Percentiles rank a stretch among this genome's conserved stretches.
phyloP scores from a whole-genome alignment of 1,140 invertebrate species.

The Conus ventricosus region DNA sequence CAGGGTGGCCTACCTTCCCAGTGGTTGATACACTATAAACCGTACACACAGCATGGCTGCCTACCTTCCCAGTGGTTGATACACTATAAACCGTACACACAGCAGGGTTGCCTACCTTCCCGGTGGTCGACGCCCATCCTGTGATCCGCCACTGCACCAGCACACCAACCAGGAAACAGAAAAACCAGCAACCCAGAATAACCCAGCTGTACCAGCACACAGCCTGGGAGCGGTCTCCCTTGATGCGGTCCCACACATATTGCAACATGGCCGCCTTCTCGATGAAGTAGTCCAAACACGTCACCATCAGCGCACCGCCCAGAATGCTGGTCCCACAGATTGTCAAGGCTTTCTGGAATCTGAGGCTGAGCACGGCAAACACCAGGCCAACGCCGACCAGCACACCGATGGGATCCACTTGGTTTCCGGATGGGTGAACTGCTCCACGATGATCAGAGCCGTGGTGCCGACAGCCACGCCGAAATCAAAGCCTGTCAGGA shows the following conservation, averaged over 20 bases:
- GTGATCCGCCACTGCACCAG: conserved; percentile 83
- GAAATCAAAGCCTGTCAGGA: conserved; percentile 88
- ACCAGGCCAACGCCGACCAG: conserved; percentile 82
- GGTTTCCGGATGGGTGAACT: conserved; percentile 71
- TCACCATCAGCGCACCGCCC: conserved; percentile 84
- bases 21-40: too few relatives aligned
- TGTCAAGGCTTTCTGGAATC: conserved; percentile 84
- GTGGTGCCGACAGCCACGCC: conserved; percentile 81
- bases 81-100: too few relatives aligned
- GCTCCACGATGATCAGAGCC: conserved; percentile 71
- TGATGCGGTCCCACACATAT: conserved; percentile 81
- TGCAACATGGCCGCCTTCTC: conserved; percentile 83
- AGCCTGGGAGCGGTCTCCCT: conserved; percentile 71
- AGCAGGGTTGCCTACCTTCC: conserved; percentile 61
- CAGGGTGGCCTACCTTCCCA: too few relatives aligned
- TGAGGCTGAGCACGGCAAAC: conserved; percentile 84
- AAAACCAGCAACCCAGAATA: conserved; percentile 84
- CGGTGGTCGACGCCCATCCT: conserved; percentile 81
- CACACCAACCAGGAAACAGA: conserved; percentile 81
- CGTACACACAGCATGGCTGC: too few relatives aligned
- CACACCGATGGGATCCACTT: conserved; percentile 83
- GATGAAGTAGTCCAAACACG: conserved; percentile 85
- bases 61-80: too few relatives aligned
- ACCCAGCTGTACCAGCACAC: conserved; percentile 87
- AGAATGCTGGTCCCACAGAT: conserved; percentile 86